phyloP scores from a whole-genome alignment of 2,113 vertebrate species.

The Cromileptes altivelis region DNA sequence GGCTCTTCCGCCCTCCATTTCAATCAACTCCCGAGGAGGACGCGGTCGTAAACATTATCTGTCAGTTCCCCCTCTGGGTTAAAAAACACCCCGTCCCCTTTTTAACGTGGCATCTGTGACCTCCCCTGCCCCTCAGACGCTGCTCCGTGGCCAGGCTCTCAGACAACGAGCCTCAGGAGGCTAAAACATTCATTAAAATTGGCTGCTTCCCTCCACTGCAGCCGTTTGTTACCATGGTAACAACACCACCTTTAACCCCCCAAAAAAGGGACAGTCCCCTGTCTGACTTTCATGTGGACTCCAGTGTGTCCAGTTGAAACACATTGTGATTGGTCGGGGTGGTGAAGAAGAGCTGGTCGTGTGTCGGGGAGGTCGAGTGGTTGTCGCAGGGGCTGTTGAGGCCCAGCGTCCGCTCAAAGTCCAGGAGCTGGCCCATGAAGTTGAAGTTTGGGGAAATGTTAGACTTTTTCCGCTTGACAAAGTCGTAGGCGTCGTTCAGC shows the following conservation, averaged over 20 bases:
- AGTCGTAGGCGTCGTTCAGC: slow-evolving; percentile 98
- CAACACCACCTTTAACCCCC: slow-evolving; percentile 37
- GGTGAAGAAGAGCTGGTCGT: slow-evolving; percentile 97
- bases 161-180: slow-evolving; percentile 56
- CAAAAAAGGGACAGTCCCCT: slow-evolving; percentile 18
- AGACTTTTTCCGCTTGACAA: slow-evolving; percentile 99
- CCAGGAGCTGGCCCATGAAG: slow-evolving; percentile 99
- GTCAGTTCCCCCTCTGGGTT: slow-evolving; percentile 43
- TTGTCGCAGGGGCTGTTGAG: slow-evolving; percentile 97
- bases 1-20: slow-evolving; percentile 33
- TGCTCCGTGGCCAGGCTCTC: slow-evolving; percentile 54
- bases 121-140: slow-evolving; percentile 34
- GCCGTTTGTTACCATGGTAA: slow-evolving; percentile 64
- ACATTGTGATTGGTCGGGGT: slow-evolving; percentile 98
- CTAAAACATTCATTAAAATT: slow-evolving; percentile 79
- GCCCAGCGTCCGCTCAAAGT: slow-evolving; percentile 98
- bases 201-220: slow-evolving; percentile 58
- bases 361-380: slow-evolving; percentile 84
- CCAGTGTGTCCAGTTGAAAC: slow-evolving; percentile 96
- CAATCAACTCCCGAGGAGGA: slow-evolving; percentile 31
- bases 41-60: slow-evolving; percentile 18
- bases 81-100: slow-evolving; percentile 24
- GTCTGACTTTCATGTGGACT: slow-evolving; percentile 92
- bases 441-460: slow-evolving; percentile 99
- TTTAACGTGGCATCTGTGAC: slow-evolving; percentile 57